Base-by-base conservation (phyloP, 2,113 vertebrate genomes). In the Danionella cerebrum region DNA sequence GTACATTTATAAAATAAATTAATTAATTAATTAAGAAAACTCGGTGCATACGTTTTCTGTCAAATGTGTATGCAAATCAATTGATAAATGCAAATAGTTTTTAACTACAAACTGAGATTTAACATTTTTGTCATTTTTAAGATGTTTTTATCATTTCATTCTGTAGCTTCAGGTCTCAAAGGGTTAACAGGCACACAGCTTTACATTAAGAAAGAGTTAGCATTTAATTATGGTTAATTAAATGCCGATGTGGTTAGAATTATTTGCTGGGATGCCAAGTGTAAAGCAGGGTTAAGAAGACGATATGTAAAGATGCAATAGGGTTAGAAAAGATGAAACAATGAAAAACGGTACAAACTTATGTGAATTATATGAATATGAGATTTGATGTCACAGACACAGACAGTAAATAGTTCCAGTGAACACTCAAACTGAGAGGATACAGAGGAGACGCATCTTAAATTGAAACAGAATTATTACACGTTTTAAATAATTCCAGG, bases 361-460 rank as follows among this genome's bases (percentile, higher is more conserved):
- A n/a, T 33, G 16, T 2, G 11, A 31, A 10, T 10, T 12, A 3
- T 11, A 9, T 44, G 24, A 29, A 3, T n/a, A 19, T 22, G 39
- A 55, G n/a, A 33, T 12, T 14, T 47, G n/a, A 68, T 45, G 51
- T 27, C 9, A 24, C 41, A 68, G 29, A 47, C 48, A 52, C 3
- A 22, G 25, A 39, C 33, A 55, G 11, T 12, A 64, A 64, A 31
- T 24, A 25, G 36, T 67, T 25, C 16, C 35, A 21, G 19, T 22
- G 3, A 52, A 59, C 7, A 52, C 13, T 4, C 44, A n/a, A 27
- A 39, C 13, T 29, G 35, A 63, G 68, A 75, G 64, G 12, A 63
- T 63, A 57, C 55, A 29, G 41, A 51, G 64, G 50, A 75, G 44
- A 70, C 8, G 4, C 5, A 19, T 16, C 19, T 8, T 53, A n/a